Evolutionary conservation across 1,140 invertebrate genomes (phyloP).

Genomic region (Ptiloglossa arizonensis): DNA sequence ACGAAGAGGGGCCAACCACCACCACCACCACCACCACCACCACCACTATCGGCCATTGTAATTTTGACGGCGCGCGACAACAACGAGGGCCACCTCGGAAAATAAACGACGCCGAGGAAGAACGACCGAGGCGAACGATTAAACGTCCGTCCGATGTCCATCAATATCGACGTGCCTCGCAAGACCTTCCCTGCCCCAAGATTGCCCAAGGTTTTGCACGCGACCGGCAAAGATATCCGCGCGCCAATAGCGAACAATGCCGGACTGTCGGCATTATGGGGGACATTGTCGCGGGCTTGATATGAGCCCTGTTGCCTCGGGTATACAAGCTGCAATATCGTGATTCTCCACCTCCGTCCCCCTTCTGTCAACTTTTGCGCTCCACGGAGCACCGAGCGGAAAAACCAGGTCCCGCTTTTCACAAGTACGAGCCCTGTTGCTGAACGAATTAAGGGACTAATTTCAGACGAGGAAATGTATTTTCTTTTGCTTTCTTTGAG

Average conservation of each 20-base stretch:
- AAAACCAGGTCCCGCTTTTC: too few species aligned
- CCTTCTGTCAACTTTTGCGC: background rate
- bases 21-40: too few species aligned
- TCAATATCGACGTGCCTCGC: conserved; percentile 29
- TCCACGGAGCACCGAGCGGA: too few species aligned
- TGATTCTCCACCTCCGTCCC: conserved; percentile 23
- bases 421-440: too few species aligned
- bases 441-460: too few species aligned
- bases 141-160: conserved; percentile 53
- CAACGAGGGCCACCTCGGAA: conserved; percentile 11
- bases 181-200: conserved; percentile 25
- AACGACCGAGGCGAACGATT: conserved; percentile 47
- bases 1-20: too few species aligned
- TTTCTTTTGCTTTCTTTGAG: too few species aligned
- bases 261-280: conserved; percentile 69
- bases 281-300: conserved; percentile 68
- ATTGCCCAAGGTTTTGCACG: conserved; percentile 62
- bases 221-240: conserved; percentile 61
- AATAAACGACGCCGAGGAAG: conserved; percentile 42
- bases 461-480: too few species aligned
- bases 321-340: conserved; percentile 72
- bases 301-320: conserved; percentile 70
- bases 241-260: conserved; percentile 67
- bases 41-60: conserved; percentile 23
- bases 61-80: conserved; percentile 14